A percentile compares a stretch with the other conserved stretches of the same genome.
Conservation (phyloP, 1,140 invertebrate genomes). For the Steinernema feltiae region DNA sequence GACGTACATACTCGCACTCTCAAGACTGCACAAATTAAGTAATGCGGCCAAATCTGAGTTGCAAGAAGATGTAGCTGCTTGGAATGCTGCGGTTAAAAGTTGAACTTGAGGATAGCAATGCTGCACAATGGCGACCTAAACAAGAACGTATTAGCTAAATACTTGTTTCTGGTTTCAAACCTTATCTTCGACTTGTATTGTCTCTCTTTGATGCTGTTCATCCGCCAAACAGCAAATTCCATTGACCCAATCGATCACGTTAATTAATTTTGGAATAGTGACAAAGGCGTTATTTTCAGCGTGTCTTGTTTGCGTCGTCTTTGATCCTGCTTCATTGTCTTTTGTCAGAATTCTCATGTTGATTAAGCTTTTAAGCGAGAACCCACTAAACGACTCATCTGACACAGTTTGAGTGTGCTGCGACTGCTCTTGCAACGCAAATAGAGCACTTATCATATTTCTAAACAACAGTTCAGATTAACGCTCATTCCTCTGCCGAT, state of each 20-base stretch:
- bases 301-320: background rate
- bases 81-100: background rate
- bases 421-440: background rate
- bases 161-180: background rate
- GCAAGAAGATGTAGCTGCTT: background rate
- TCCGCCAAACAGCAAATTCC: background rate
- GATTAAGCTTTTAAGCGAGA: background rate
- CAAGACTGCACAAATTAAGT: background rate
- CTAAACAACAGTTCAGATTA: background rate
- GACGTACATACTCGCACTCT: background rate
- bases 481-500: background rate
- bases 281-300: background rate
- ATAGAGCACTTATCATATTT: background rate
- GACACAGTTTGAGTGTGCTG: background rate
- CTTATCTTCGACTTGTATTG: background rate
- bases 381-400: background rate
- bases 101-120: background rate
- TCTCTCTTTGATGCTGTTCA: background rate
- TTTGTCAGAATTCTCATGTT: background rate
- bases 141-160: background rate
- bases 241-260: too few relatives aligned
- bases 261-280: background rate
- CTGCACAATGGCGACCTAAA: background rate
- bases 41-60: background rate
- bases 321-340: background rate